A percentile compares a stretch with the other conserved stretches of the same genome.
Evolutionary conservation across 2,113 vertebrate species (phyloP).

Genomic region (Larimichthys polyactis): DNA sequence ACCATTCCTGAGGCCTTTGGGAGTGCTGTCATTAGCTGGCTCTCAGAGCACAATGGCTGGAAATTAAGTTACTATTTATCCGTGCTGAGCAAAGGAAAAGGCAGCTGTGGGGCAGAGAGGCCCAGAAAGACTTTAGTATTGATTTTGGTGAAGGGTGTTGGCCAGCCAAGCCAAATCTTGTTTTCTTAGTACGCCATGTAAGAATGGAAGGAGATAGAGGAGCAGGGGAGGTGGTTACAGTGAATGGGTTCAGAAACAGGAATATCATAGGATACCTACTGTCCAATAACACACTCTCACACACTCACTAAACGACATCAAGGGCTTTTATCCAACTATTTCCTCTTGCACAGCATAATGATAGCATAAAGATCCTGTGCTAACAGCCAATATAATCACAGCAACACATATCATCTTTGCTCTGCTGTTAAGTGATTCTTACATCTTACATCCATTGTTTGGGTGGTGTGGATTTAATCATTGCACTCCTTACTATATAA

Average conservation of each 20-base stretch:
- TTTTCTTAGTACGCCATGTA: slow-evolving; percentile 77
- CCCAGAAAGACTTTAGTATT: slow-evolving; percentile 89
- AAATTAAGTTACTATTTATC: slow-evolving; percentile 91
- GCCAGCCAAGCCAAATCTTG: slow-evolving; percentile 74
- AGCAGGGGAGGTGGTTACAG: slow-evolving; percentile 55
- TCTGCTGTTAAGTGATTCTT: slow-evolving; percentile 71
- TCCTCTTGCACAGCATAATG: slow-evolving; percentile 76
- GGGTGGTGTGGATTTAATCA: slow-evolving; percentile 64
- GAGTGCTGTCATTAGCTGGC: slow-evolving; percentile 86
- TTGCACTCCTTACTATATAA: slow-evolving; percentile 35
- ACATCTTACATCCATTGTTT: slow-evolving; percentile 61
- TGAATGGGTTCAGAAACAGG: slow-evolving; percentile 65
- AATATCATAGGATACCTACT: slow-evolving; percentile 65
- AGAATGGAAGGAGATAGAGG: slow-evolving; percentile 69
- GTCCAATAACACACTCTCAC: slow-evolving; percentile 73
- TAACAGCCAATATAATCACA: slow-evolving; percentile 72
- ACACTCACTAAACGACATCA: slow-evolving; percentile 75
- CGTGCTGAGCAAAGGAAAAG: slow-evolving; percentile 86
- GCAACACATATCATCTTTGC: slow-evolving; percentile 67
- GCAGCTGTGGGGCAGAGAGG: slow-evolving; percentile 79
- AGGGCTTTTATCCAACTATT: slow-evolving; percentile 77
- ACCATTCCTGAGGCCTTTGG: slow-evolving; percentile 79
- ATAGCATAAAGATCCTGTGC: slow-evolving; percentile 69
- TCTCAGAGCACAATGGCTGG: slow-evolving; percentile 85
- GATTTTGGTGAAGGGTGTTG: slow-evolving; percentile 85